phyloP scores from a whole-genome alignment of 2,888 invertebrate genomes.

The Enoplolaimus lenunculus region DNA sequence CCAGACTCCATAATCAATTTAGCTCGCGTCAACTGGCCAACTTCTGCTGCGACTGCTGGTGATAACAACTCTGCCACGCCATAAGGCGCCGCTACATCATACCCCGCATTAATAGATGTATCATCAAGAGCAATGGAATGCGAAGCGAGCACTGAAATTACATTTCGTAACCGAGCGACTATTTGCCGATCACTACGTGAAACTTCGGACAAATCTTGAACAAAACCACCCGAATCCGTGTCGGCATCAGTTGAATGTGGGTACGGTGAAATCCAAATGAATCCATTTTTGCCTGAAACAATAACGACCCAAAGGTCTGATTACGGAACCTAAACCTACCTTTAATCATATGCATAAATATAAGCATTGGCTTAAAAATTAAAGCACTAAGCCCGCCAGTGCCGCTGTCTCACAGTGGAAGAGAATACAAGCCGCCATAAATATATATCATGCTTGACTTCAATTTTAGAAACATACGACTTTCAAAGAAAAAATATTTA shows the following conservation, averaged over 20 bases:
- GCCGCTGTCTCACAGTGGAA: too few relatives aligned
- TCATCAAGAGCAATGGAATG: constrained; percentile 79
- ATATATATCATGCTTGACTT: too few relatives aligned
- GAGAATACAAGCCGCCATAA: too few relatives aligned
- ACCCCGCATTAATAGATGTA: constrained; percentile 69
- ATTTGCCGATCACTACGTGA: constrained; percentile 60
- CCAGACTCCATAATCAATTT: background rate
- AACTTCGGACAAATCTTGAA: constrained; percentile 59
- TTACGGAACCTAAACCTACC: too few relatives aligned
- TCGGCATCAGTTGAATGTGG: constrained; percentile 42
- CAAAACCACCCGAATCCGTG: constrained; percentile 51
- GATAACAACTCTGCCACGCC: constrained; percentile 38
- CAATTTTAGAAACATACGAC: too few relatives aligned
- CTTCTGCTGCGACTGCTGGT: background rate
- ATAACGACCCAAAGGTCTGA: too few relatives aligned
- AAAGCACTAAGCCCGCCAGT: too few relatives aligned
- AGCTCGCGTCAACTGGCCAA: background rate
- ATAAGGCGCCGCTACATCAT: constrained; percentile 72
- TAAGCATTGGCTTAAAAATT: too few relatives aligned
- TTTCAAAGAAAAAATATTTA: too few relatives aligned
- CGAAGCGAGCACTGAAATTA: constrained; percentile 67
- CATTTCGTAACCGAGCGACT: constrained; percentile 76
- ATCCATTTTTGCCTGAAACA: constrained; percentile 63
- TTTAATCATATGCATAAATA: too few relatives aligned
- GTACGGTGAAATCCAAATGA: constrained; percentile 74